Conservation (phyloP, 2,797 vertebrate species). For the Todus mexicanus region DNA sequence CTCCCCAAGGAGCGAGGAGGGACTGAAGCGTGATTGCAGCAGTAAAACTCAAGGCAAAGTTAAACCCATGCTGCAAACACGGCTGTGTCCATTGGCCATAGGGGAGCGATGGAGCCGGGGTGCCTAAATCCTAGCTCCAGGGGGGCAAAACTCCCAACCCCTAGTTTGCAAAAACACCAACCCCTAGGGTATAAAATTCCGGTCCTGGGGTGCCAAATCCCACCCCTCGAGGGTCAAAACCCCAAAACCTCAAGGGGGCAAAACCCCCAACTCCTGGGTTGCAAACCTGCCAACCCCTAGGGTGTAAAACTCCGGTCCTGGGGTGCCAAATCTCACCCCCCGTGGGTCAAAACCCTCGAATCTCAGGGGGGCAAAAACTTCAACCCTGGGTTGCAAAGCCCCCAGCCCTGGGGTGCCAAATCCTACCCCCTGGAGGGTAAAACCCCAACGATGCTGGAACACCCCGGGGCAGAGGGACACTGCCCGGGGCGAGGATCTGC, state of each 20-base stretch:
- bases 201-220: not conserved
- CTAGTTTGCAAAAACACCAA: accelerated
- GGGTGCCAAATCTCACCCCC: not conserved
- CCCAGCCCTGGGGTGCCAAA: not conserved
- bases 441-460: not conserved
- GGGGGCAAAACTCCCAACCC: not conserved
- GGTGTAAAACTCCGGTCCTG: accelerated
- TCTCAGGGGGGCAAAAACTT: not conserved
- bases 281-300: not conserved
- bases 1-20: not conserved
- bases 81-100: accelerated
- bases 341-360: too few relatives aligned
- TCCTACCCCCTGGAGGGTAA: too few relatives aligned
- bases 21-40: accelerated
- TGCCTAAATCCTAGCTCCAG: not conserved
- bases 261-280: accelerated
- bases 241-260: too few relatives aligned
- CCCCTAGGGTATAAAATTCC: not conserved
- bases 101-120: accelerated
- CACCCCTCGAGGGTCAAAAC: not conserved
- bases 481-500: accelerated
- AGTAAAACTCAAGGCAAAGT: not conserved
- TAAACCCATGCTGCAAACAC: accelerated
- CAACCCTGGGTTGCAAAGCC: accelerated
- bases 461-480: not conserved